Conservation (phyloP, 2,888 invertebrate genomes). For the Apamea monoglypha region DNA sequence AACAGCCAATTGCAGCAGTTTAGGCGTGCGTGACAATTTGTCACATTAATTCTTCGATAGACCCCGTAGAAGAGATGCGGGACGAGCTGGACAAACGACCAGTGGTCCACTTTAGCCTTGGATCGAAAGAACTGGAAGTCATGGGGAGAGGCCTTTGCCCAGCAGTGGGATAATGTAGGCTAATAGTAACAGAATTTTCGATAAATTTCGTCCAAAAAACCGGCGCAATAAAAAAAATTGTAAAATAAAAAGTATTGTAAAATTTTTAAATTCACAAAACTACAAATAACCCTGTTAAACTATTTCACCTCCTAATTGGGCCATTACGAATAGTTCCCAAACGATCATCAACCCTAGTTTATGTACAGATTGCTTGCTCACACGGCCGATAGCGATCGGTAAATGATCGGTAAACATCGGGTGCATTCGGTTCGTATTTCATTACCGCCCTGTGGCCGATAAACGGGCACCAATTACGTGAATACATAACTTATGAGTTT, state of each 20-base stretch:
- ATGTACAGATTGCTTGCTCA: conserved; percentile 53
- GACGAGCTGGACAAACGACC: no score
- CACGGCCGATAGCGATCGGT: conserved; percentile 67
- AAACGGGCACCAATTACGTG: conserved; percentile 62
- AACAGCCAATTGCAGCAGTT: neutral
- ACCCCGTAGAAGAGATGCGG: no score
- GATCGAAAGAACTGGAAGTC: no score
- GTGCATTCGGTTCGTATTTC: conserved; percentile 67
- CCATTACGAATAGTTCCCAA: conserved; percentile 45
- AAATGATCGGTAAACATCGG: conserved; percentile 76
- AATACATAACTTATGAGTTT: conserved; percentile 66
- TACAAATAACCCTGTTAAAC: neutral
- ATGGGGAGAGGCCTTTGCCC: no score
- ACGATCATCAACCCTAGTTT: conserved; percentile 57
- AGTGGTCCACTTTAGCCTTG: no score
- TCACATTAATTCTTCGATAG: neutral
- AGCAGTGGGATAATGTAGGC: no score
- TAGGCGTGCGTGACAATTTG: neutral
- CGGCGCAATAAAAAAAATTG: no score
- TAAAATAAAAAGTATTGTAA: neutral
- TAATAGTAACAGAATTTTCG: no score
- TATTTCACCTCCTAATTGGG: conserved; percentile 29
- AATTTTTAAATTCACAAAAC: conserved; percentile 7
- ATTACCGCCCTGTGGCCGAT: conserved; percentile 66
- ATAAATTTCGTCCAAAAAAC: neutral